These are phyloP conservation scores for Metellina segmentata DNA, from an alignment of 2,888 invertebrate species.

Conservation along the genomic window DNA sequence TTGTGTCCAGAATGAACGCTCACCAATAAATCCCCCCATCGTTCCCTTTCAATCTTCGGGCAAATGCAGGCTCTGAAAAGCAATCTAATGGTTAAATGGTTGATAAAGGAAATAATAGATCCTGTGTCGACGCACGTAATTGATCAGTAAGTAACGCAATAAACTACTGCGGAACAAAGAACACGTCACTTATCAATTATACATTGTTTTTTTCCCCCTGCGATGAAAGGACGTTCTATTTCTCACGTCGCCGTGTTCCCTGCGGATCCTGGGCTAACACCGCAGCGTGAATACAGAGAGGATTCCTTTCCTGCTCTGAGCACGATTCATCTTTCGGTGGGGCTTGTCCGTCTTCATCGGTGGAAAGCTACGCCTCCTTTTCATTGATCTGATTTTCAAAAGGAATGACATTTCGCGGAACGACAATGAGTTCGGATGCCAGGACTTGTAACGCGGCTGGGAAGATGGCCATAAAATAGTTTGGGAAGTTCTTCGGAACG, in stretches of 20 bases:
- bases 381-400: slow-evolving; percentile 33
- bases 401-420: not conserved
- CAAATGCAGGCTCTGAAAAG: no score
- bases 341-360: slow-evolving; percentile 34
- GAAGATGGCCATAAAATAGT: not conserved
- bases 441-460: no score
- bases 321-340: slow-evolving; percentile 22
- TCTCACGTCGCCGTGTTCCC: not conserved
- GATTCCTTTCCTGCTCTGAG: not conserved
- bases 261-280: slow-evolving; percentile 11
- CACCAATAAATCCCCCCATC: no score
- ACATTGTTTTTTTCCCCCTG: slow-evolving; percentile 3
- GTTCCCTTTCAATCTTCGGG: no score
- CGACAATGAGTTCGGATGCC: not conserved
- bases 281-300: slow-evolving; percentile 35
- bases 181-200: slow-evolving; percentile 44
- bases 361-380: slow-evolving; percentile 1
- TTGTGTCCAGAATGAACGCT: no score
- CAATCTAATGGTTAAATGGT: no score
- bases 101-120: no score
- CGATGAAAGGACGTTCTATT: not conserved
- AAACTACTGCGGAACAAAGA: slow-evolving; percentile 43
- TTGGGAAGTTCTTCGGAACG: not conserved
- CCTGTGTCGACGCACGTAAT: not conserved
- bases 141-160: slow-evolving; percentile 47